Evolutionary conservation across 2,888 invertebrate species (phyloP), one percentile per base, ranked within the genome.

Genomic region (Drosophila macrospina): DNA sequence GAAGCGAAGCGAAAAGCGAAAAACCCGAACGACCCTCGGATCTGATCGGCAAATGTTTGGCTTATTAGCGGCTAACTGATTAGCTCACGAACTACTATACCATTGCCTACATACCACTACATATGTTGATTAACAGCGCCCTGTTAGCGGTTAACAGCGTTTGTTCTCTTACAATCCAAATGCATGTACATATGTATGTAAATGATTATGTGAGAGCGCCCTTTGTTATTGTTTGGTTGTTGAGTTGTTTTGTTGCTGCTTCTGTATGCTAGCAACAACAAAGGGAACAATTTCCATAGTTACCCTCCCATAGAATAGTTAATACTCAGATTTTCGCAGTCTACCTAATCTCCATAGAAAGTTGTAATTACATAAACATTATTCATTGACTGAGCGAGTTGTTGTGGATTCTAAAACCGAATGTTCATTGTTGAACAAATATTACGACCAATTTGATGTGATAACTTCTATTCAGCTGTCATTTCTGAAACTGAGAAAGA

Each of bases 331-430:
- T 63, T 32, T 34, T 41, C 30, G 10, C 39, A 39, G 20, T 47
- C 10, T 4, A 26, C 7, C 45, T 37, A 41, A 41, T 15, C 24
- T 37, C 13, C n/a, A 34, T 70, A 55, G 74, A 74, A 74, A 74
- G 74, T 73, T 73, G 48, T 62, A 77, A 78, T 81, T 83, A 77
- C 80, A 80, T 83, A 83, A 80, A 81, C 77, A 83, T 79, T 83
- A 77, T 69, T 59, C 67, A 74, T n/a, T 28, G 45, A 4, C 50
- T 13, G 36, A 13, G 30, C 44, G 42, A 10, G 20, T 20, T 34
- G 11, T 44, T 11, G 28, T 45, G 45, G 11, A 41, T 28, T 34
- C 32, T 37, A 36, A 45, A 42, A 28, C 24, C 28, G 16, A 52
- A 36, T 45, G 41, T 45, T 36, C 20, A 66, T 71, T 70, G 60